A percentile compares a stretch with the other conserved stretches of the same genome.
phyloP scores from a whole-genome alignment of 2,888 invertebrate species.

The Esperia sulphurella region DNA sequence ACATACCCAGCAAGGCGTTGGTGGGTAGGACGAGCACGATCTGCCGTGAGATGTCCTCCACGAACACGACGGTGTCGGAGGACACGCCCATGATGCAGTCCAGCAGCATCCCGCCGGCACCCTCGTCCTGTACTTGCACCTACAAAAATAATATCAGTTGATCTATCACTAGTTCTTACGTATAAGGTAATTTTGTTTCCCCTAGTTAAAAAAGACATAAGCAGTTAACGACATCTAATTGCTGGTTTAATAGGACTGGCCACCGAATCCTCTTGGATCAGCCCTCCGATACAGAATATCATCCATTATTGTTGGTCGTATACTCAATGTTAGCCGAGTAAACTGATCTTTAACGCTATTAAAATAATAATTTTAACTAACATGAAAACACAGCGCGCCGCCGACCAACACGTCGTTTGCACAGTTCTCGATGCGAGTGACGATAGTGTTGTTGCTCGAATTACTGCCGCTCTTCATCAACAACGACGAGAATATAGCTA shows the following conservation, averaged over 20 bases:
- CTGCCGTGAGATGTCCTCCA: conserved; percentile 90
- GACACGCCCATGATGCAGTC: conserved; percentile 93
- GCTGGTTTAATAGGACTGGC: too few relatives aligned
- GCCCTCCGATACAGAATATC: too few relatives aligned
- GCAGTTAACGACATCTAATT: too few relatives aligned
- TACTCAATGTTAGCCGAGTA: too few relatives aligned
- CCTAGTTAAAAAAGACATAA: too few relatives aligned
- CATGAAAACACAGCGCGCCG: conserved; percentile 92
- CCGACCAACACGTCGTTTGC: conserved; percentile 86
- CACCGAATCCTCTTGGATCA: too few relatives aligned
- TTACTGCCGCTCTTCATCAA: conserved; percentile 83
- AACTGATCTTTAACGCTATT: too few relatives aligned
- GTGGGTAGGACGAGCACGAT: conserved; percentile 93
- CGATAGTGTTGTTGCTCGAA: conserved; percentile 84
- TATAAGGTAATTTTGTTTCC: too few relatives aligned
- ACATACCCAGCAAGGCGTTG: conserved; percentile 81
- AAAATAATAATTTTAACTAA: conserved; percentile 55
- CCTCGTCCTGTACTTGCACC: conserved; percentile 81
- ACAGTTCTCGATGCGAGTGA: conserved; percentile 71
- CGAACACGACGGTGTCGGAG: conserved; percentile 90
- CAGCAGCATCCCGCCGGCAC: conserved; percentile 73
- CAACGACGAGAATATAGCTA: conserved; percentile 84
- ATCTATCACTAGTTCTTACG: not conserved
- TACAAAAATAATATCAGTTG: conserved; percentile 26
- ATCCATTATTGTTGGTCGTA: too few relatives aligned